Evolutionary conservation across 2,888 invertebrate genomes (phyloP), one percentile per base, ranked within the genome.

Genomic region (Dynastes tityus): DNA sequence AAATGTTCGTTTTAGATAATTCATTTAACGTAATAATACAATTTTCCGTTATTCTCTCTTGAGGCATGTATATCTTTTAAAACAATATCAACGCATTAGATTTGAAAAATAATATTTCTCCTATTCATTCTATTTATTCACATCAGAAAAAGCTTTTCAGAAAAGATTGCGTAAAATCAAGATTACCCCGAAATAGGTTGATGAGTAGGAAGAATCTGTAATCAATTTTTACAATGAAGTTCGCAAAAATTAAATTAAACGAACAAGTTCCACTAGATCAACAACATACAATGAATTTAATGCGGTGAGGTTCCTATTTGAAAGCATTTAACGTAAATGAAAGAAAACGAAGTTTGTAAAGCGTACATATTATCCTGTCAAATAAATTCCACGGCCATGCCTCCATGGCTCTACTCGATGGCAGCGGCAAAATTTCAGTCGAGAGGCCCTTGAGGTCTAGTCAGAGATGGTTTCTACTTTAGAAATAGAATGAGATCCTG

Each of bases 391-490:
- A 13, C 27, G 27, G n/a, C 22, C 55, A 22, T 16, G 37, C 40
- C n/a, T n/a, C 16, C 40, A 37, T 40, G 45, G 40, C 16, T 65
- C 32, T 37, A 5, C 65, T 37, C 29, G 45, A 22, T 61, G 61
- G 5, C 8, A 61, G n/a, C 73, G 73, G 40, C 40, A n/a, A 61
- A 73, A 73, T 40, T 58, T 73, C 73, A 61, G 27, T 61, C 45
- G 58, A 13, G 61, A 74, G 61, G 27, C 73, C 22, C 61, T 74
- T 13, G 73, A 61, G 73, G 27, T 29, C 45, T 29, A 74, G 61
- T 45, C 45, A 27, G 49, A 61, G 58, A 58, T 73, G 73, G 73
- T 73, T 73, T 73, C 58, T 61, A 61, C 58, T 73, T 58, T 40
- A 58, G 40, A 73, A 45, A 6, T 27, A 45, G 61, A 45, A 22